Evolutionary conservation across 2,888 invertebrate genomes (phyloP).

Genomic region (Phaedon cochleariae): DNA sequence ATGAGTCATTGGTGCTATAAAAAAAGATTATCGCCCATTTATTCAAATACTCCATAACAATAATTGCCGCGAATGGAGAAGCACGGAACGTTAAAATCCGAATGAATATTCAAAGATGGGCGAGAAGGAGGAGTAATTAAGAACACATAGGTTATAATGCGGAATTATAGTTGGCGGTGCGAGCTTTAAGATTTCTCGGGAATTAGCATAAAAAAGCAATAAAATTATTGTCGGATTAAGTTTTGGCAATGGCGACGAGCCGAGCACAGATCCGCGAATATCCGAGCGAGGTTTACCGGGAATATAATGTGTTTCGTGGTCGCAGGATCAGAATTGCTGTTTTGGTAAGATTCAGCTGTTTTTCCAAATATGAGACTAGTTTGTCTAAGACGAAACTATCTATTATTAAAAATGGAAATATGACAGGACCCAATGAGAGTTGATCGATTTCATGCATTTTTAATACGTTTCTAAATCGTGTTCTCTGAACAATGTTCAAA

Average conservation of each 20-base stretch:
- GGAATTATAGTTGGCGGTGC: slow-evolving; percentile 47
- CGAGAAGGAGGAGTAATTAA: slow-evolving; percentile 49
- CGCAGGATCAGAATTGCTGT: slow-evolving; percentile 4
- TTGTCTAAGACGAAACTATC: no score
- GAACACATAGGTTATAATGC: slow-evolving; percentile 58
- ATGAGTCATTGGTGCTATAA: slow-evolving; percentile 40
- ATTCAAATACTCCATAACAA: slow-evolving; percentile 41
- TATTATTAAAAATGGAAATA: no score
- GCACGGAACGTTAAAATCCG: slow-evolving; percentile 30
- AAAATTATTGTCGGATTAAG: slow-evolving; percentile 51
- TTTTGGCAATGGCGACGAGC: slow-evolving; percentile 40
- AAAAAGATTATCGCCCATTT: slow-evolving; percentile 42
- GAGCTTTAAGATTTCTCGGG: slow-evolving; percentile 41
- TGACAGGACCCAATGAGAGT: no score
- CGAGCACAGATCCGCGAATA: slow-evolving; percentile 28
- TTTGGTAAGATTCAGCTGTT: background rate
- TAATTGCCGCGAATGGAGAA: slow-evolving; percentile 26
- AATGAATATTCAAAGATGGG: slow-evolving; percentile 45
- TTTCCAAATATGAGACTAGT: no score
- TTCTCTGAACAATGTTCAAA: no score
- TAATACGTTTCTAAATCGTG: no score
- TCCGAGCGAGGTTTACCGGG: slow-evolving; percentile 29
- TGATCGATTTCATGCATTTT: no score
- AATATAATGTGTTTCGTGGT: slow-evolving; percentile 26
- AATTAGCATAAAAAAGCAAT: slow-evolving; percentile 55